Conservation (phyloP, 2,797 vertebrate genomes). For the Chelonia mydas region DNA sequence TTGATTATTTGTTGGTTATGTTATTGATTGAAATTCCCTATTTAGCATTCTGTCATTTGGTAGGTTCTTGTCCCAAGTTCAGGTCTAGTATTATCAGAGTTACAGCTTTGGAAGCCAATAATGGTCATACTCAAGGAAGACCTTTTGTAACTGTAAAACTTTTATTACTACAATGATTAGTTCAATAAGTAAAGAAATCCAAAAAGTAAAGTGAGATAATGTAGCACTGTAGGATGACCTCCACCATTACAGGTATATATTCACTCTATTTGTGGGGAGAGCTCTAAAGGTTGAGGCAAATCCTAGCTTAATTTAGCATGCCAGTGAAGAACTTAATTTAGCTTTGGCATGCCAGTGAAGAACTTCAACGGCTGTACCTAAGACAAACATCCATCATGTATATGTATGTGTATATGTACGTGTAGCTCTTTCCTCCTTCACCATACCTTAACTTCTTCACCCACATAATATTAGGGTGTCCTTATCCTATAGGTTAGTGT, state of each 20-base stretch:
- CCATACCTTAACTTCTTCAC: background rate
- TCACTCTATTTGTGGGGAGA: background rate
- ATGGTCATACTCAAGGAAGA: background rate
- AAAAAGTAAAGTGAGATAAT: background rate
- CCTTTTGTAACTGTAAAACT: background rate
- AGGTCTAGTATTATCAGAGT: background rate
- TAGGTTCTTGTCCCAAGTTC: background rate
- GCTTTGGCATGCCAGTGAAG: background rate
- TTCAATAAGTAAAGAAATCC: too few species aligned
- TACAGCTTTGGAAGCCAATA: background rate
- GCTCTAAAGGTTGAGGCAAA: background rate
- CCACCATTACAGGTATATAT: background rate
- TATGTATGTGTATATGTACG: background rate
- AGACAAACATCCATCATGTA: background rate
- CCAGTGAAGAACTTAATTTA: background rate
- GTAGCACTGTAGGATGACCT: background rate
- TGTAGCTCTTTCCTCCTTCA: background rate
- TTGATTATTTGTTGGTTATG: too few species aligned
- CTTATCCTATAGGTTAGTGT: background rate
- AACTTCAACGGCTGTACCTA: background rate
- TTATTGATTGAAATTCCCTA: background rate
- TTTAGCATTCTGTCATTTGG: background rate
- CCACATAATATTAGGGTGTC: background rate
- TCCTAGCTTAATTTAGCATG: background rate
- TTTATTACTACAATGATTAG: background rate